Conservation (phyloP, 2,113 vertebrate genomes). For the Oreochromis aureus region DNA sequence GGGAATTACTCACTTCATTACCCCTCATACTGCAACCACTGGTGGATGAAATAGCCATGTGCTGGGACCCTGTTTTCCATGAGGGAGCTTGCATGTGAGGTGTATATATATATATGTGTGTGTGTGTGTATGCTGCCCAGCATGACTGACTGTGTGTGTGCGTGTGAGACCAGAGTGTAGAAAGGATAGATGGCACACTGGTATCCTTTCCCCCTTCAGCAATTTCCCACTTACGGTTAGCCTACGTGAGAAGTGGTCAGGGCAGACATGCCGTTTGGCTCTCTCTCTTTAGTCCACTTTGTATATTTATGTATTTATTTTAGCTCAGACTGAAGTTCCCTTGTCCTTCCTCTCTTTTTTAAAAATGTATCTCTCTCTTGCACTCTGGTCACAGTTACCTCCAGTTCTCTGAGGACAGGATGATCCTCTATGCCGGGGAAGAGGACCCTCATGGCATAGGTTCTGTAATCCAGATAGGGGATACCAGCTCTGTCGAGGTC, state of each 20-base stretch:
- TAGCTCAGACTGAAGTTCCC: not conserved
- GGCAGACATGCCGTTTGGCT: not conserved
- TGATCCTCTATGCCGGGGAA: conserved; percentile 98
- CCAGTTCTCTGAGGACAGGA: conserved; percentile 91
- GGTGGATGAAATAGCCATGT: conserved; percentile 64
- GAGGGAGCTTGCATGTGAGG: conserved; percentile 11
- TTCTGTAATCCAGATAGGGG: conserved; percentile 94
- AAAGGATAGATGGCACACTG: conserved; percentile 30
- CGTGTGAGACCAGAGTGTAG: not conserved
- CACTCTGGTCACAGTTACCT: conserved; percentile 73
- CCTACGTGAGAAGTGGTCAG: not conserved
- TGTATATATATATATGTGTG: not conserved
- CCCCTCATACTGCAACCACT: conserved; percentile 51
- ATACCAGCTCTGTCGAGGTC: conserved; percentile 95
- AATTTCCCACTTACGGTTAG: not conserved
- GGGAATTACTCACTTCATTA: conserved; percentile 65
- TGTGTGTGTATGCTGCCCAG: not conserved
- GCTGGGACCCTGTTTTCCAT: conserved; percentile 49
- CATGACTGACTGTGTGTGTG: not conserved
- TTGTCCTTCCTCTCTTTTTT: not conserved
- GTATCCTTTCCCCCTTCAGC: conserved; percentile 18
- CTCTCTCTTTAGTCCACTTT: not conserved
- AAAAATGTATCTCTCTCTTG: not conserved
- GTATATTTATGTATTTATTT: not conserved
- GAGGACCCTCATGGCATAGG: conserved; percentile 95